phyloP scores from a whole-genome alignment of 2,888 invertebrate genomes.

The Glaucopsyche alexis region DNA sequence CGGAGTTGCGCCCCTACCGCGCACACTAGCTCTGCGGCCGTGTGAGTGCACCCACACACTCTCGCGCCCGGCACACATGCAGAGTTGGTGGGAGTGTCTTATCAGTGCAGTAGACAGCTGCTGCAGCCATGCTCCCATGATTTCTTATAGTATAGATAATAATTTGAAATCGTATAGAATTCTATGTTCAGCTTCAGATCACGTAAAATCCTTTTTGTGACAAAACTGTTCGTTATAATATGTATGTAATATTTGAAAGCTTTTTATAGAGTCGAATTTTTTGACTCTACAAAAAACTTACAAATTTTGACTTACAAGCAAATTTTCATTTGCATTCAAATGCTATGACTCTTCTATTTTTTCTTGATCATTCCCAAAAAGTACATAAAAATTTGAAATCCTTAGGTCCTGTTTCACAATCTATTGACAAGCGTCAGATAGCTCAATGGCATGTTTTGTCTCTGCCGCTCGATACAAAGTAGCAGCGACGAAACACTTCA shows the following conservation, averaged over 20 bases:
- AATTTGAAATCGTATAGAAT: not conserved
- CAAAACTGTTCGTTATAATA: not conserved
- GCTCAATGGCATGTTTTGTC: no score
- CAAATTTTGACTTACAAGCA: not conserved
- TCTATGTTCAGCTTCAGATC: not conserved
- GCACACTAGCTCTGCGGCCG: constrained; percentile 51
- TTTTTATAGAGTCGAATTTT: not conserved
- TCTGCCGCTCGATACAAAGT: no score
- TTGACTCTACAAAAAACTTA: not conserved
- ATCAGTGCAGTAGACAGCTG: constrained; percentile 40
- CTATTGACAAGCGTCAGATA: no score
- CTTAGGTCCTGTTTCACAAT: no score
- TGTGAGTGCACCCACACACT: constrained; percentile 58
- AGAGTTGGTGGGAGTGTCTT: constrained; percentile 25
- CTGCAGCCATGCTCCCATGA: constrained; percentile 32
- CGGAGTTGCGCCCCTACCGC: constrained; percentile 46
- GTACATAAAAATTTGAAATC: no score
- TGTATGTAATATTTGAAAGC: not conserved
- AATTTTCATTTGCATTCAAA: no score
- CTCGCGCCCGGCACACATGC: constrained; percentile 33
- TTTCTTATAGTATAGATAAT: constrained; percentile 19
- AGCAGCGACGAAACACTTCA: no score
- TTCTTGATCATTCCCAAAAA: no score
- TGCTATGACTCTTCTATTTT: no score
- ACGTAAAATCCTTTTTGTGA: not conserved